phyloP scores from a whole-genome alignment of 2,888 invertebrate genomes.

The Polia nebulosa region DNA sequence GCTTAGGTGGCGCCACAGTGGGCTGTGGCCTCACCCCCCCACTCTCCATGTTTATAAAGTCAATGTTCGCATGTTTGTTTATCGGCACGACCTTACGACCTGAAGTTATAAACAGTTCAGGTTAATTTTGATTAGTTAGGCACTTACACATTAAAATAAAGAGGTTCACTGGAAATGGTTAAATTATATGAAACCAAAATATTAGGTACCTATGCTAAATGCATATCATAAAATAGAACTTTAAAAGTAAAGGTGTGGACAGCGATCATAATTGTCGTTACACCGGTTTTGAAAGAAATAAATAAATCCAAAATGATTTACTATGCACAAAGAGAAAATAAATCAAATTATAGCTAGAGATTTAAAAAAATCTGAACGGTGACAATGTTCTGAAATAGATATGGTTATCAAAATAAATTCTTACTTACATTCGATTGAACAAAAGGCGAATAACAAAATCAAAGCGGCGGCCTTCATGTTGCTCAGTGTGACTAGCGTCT shows the following conservation, averaged over 20 bases:
- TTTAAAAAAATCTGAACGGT: not conserved
- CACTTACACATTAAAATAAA: not conserved
- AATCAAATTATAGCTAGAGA: not conserved
- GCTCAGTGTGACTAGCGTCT: slow-evolving; percentile 58
- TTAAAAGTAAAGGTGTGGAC: not conserved
- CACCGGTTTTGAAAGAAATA: not conserved
- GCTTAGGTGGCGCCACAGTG: slow-evolving; percentile 41
- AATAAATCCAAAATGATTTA: not conserved
- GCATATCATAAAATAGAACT: not conserved
- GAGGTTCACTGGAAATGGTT: not conserved
- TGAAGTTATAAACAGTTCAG: slow-evolving; percentile 29
- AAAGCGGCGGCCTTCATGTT: slow-evolving; percentile 79
- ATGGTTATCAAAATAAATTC: not conserved
- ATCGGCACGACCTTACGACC: slow-evolving; percentile 78
- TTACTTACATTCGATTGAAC: slow-evolving; percentile 76
- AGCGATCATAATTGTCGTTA: not conserved
- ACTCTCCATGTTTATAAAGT: slow-evolving; percentile 87
- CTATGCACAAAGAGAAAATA: not conserved
- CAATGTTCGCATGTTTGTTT: slow-evolving; percentile 86
- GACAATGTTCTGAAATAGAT: not conserved
- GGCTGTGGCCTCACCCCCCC: slow-evolving; percentile 72
- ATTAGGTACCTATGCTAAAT: not conserved
- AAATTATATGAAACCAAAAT: not conserved
- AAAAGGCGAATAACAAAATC: slow-evolving; percentile 79
- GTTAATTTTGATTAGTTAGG: not conserved